Conservation (phyloP, 2,888 invertebrate genomes). For the Ormyrus pomaceus region DNA sequence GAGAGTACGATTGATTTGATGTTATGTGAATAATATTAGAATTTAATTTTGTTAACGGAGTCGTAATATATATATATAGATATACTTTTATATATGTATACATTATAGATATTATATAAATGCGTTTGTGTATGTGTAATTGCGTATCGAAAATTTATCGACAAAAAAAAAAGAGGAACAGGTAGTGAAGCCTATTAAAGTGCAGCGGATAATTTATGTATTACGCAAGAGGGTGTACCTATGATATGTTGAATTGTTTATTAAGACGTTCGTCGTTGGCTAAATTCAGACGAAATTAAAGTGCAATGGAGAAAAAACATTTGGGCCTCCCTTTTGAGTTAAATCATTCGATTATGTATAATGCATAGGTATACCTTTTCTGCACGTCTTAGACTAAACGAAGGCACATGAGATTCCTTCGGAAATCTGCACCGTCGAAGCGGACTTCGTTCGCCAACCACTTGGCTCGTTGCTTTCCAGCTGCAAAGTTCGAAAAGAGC, state of each 20-base stretch:
- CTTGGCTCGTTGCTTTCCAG: too few relatives aligned
- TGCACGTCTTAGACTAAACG: neutral
- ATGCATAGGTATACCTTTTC: conserved; percentile 15
- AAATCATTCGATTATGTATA: too few relatives aligned
- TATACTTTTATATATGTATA: conserved; percentile 49
- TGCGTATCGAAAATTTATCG: neutral
- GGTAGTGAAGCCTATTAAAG: too few relatives aligned
- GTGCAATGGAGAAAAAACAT: too few relatives aligned
- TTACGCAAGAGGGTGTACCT: too few relatives aligned
- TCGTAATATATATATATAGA: conserved; percentile 67
- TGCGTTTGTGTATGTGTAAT: conserved; percentile 35
- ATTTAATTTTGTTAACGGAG: conserved; percentile 71
- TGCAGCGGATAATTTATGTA: too few relatives aligned
- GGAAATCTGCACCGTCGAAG: neutral
- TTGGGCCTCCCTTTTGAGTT: too few relatives aligned
- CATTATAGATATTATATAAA: conserved; percentile 39
- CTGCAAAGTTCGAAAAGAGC: too few relatives aligned
- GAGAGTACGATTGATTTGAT: conserved; percentile 66
- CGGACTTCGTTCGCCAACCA: neutral
- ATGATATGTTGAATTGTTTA: too few relatives aligned
- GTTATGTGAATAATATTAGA: conserved; percentile 73
- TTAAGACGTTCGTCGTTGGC: too few relatives aligned
- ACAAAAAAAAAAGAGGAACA: too few relatives aligned
- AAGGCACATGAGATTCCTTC: conserved; percentile 10
- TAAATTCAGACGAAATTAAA: too few relatives aligned